These are phyloP conservation scores for Gymnodraco acuticeps DNA, from an alignment of 2,797 vertebrate species.

Conservation along the genomic window DNA sequence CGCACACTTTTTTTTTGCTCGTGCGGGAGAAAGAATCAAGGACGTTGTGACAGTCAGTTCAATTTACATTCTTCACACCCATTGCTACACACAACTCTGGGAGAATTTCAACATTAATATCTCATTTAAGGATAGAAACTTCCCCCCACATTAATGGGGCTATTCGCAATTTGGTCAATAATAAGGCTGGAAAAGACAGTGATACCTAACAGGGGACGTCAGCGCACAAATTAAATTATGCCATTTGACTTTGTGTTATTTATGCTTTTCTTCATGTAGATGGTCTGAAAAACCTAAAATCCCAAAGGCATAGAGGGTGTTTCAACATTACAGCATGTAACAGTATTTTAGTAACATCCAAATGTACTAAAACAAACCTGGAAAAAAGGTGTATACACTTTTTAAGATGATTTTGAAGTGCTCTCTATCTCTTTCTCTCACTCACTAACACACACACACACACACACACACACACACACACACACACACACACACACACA, in stretches of 20 bases:
- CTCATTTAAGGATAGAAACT: slow-evolving; percentile 41
- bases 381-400: too few species aligned
- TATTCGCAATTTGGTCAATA: slow-evolving; percentile 76
- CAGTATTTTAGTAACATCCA: too few species aligned
- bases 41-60: slow-evolving; percentile 70
- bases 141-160: slow-evolving; percentile 60
- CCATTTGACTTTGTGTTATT: slow-evolving; percentile 72
- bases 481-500: slow-evolving; percentile 2
- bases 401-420: slow-evolving; percentile 8
- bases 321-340: too few species aligned
- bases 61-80: slow-evolving; percentile 67
- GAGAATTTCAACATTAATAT: too few species aligned
- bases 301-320: too few species aligned
- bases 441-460: slow-evolving; percentile 2
- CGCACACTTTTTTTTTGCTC: slow-evolving; percentile 2
- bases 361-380: too few species aligned
- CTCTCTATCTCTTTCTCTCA: background rate
- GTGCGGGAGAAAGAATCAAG: slow-evolving; percentile 63
- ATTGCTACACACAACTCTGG: slow-evolving; percentile 8
- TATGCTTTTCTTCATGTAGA: too few species aligned
- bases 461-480: slow-evolving; percentile 20
- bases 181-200: slow-evolving; percentile 79
- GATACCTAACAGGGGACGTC: slow-evolving; percentile 80
- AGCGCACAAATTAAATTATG: slow-evolving; percentile 80
- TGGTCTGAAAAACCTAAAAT: too few species aligned